Conservation (phyloP, 2,113 vertebrate species). For the Stigmatopora argus region DNA sequence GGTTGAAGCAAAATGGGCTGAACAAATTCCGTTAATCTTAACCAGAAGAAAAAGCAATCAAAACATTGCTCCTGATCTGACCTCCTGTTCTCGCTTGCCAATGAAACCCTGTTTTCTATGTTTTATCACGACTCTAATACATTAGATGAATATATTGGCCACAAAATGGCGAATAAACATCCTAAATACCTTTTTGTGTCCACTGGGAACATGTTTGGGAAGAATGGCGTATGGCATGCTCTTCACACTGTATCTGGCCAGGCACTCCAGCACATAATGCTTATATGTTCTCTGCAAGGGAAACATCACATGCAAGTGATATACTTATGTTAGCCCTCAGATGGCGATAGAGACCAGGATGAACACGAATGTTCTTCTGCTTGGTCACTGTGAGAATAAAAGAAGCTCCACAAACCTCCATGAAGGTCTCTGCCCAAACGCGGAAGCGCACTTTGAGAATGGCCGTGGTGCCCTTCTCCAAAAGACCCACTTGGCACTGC, state of each 20-base stretch:
- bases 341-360: slow-evolving; percentile 30
- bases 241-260: slow-evolving; percentile 73
- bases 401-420: slow-evolving; percentile 66
- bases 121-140: neutral
- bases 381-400: neutral
- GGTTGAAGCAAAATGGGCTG: no score
- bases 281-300: slow-evolving; percentile 71
- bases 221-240: slow-evolving; percentile 81
- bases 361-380: neutral
- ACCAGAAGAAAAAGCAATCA: no score
- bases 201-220: slow-evolving; percentile 68
- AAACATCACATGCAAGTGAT: slow-evolving; percentile 7
- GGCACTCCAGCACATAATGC: slow-evolving; percentile 76
- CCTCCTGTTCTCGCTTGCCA: no score
- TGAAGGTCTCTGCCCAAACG: slow-evolving; percentile 81
- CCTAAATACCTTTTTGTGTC: slow-evolving; percentile 72
- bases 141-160: neutral
- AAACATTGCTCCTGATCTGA: no score
- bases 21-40: no score
- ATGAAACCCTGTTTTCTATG: no score
- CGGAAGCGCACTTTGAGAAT: slow-evolving; percentile 80
- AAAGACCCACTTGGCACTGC: slow-evolving; percentile 74
- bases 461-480: slow-evolving; percentile 76
- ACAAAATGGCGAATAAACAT: neutral
- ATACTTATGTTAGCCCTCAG: slow-evolving; percentile 13